A percentile compares a stretch with the other conserved stretches of the same genome.
Conservation (phyloP, 2,888 invertebrate genomes). For the Cephalotes varians region DNA sequence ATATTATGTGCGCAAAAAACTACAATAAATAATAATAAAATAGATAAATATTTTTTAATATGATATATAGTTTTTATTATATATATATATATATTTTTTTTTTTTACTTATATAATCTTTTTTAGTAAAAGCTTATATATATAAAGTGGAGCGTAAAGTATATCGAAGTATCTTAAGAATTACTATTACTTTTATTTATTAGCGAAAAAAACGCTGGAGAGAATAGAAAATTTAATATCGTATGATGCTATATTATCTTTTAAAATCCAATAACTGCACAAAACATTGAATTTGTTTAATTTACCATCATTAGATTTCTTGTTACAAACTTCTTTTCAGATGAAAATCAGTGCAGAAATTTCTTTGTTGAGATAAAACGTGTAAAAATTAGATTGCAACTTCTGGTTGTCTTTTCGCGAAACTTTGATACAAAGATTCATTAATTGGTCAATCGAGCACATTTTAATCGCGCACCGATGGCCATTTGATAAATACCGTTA, state of each 20-base stretch:
- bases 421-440: conserved; percentile 13
- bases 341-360: not conserved
- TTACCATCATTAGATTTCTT: not conserved
- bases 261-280: not conserved
- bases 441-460: conserved; percentile 2
- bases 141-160: not conserved
- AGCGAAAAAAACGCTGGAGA: not conserved
- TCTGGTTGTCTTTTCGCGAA: not conserved
- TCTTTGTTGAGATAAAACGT: not conserved
- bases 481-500: conserved; percentile 25
- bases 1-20: not conserved
- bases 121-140: not conserved
- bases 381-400: not conserved
- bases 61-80: no score
- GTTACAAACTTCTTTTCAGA: not conserved
- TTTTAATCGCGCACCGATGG: conserved; percentile 8
- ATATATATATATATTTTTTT: not conserved
- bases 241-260: not conserved
- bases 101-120: not conserved
- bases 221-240: not conserved
- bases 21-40: conserved; percentile 1
- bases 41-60: not conserved
- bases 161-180: not conserved
- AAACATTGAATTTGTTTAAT: not conserved
- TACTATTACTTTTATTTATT: not conserved